These are phyloP conservation scores for Mormyrus proboscirostris DNA, from an alignment of 2,797 vertebrate species.

Conservation along the genomic window DNA sequence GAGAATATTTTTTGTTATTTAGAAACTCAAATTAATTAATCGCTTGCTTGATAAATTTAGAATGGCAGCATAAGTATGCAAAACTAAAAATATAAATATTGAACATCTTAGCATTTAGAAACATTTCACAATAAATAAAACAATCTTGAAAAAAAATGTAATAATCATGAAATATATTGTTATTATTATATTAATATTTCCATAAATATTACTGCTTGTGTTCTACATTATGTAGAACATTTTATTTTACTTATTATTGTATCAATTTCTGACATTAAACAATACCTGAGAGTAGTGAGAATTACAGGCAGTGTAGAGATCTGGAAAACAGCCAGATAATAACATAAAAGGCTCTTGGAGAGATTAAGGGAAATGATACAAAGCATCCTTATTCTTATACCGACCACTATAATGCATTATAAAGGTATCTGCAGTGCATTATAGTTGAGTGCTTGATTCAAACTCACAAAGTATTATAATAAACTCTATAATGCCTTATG, in stretches of 20 bases:
- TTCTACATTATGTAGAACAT: background rate
- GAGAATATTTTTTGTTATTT: background rate
- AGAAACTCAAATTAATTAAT: background rate
- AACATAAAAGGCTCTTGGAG: slow-evolving; percentile 2
- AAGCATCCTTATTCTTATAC: background rate
- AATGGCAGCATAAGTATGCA: background rate
- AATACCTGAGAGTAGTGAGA: background rate
- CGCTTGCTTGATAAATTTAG: background rate
- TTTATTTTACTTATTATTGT: background rate
- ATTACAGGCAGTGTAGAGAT: background rate
- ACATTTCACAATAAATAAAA: background rate
- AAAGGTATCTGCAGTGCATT: background rate
- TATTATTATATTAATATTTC: background rate
- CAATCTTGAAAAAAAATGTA: background rate
- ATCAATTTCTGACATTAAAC: background rate
- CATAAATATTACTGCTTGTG: background rate
- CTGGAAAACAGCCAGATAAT: slow-evolving; percentile 13
- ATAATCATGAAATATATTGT: background rate
- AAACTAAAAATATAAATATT: background rate
- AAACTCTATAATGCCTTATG: background rate
- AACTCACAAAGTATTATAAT: background rate
- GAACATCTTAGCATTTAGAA: background rate
- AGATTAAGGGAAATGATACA: slow-evolving; percentile 14
- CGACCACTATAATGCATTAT: background rate
- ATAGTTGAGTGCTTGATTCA: background rate